A percentile compares a stretch with the other conserved stretches of the same genome.
phyloP scores from a whole-genome alignment of 2,888 invertebrate species.

The Nomada fabriciana region DNA sequence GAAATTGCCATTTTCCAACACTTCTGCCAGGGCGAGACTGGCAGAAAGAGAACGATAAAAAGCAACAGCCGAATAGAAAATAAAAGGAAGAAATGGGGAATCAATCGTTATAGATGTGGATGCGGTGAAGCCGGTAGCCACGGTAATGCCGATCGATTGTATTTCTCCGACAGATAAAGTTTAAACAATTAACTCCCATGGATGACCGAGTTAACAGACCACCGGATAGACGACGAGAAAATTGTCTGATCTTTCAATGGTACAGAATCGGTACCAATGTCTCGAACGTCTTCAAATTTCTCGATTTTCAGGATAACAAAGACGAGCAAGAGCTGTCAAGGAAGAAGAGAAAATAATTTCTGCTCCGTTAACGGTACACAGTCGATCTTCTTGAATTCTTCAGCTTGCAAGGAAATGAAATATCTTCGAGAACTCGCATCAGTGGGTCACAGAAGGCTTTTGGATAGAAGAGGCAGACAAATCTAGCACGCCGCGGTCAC shows the following conservation, averaged over 20 bases:
- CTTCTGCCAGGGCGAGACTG: slow-evolving; percentile 10
- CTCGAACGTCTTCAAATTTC: slow-evolving; percentile 21
- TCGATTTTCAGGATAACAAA: background rate
- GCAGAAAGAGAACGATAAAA: background rate
- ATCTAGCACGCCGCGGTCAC: background rate
- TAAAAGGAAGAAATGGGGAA: slow-evolving; percentile 2
- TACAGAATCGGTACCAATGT: background rate
- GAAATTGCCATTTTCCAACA: slow-evolving; percentile 59
- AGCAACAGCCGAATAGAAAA: no score
- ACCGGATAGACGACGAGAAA: slow-evolving; percentile 17
- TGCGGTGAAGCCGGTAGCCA: slow-evolving; percentile 21
- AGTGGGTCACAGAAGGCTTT: background rate
- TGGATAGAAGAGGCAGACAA: background rate
- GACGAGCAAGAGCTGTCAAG: no score
- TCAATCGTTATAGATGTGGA: slow-evolving; percentile 49
- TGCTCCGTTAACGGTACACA: background rate
- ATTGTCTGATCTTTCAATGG: background rate
- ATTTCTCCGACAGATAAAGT: slow-evolving; percentile 62
- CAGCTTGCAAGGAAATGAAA: background rate
- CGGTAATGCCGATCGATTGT: slow-evolving; percentile 28
- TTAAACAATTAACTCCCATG: slow-evolving; percentile 61
- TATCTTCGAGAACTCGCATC: background rate
- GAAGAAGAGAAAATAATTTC: background rate
- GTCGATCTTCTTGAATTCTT: background rate
- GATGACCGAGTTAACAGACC: slow-evolving; percentile 41